Evolutionary conservation across 2,113 vertebrate species (phyloP).

Genomic region (Peromyscus leucopus): DNA sequence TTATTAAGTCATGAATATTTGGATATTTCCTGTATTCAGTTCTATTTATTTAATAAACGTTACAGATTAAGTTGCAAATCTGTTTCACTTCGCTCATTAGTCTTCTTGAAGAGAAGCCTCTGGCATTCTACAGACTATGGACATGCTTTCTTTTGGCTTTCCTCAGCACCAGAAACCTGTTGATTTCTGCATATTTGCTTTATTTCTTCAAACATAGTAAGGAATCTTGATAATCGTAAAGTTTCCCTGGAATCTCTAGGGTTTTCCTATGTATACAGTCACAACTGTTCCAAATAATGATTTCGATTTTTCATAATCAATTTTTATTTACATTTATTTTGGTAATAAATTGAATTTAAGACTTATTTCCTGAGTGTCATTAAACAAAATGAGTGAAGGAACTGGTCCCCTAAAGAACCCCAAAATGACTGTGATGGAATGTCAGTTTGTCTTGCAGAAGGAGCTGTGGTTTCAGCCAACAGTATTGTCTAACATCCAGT

Average conservation of each 20-base stretch:
- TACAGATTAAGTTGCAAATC: conserved; percentile 40
- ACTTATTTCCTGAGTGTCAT: background rate
- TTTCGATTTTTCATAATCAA: background rate
- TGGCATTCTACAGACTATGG: background rate
- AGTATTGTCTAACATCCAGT: background rate
- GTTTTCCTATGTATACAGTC: background rate
- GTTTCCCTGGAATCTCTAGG: background rate
- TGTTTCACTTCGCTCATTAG: background rate
- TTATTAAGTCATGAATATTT: background rate
- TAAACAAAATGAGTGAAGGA: no score
- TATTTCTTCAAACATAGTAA: background rate
- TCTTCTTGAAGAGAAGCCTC: background rate
- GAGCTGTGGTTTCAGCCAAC: no score
- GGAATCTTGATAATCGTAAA: background rate
- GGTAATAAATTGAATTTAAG: background rate
- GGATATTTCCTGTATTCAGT: conserved; percentile 22
- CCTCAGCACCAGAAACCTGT: conserved; percentile 8
- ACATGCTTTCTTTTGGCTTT: background rate
- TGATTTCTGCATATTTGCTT: conserved; percentile 23
- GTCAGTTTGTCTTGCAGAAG: no score
- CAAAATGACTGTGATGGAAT: no score
- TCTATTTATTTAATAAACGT: conserved; percentile 35
- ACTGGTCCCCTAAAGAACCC: no score
- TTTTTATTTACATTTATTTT: background rate
- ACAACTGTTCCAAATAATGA: background rate